Percentiles rank a stretch among this genome's conserved stretches.
Conservation (phyloP, 2,113 vertebrate genomes). For the Platichthys stellatus region DNA sequence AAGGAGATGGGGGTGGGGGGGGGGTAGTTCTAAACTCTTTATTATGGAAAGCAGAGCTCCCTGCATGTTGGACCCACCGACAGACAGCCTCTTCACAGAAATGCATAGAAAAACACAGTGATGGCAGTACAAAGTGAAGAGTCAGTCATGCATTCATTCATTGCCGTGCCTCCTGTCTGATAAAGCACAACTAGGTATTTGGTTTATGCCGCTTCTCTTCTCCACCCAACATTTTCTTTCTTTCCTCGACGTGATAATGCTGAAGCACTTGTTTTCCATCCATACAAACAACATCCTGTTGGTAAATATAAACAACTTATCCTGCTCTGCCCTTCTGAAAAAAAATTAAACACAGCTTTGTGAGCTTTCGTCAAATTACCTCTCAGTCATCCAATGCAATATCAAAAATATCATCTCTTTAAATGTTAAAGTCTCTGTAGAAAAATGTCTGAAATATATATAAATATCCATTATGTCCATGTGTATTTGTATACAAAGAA, state of each 20-base stretch:
- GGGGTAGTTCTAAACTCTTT: slow-evolving; percentile 8
- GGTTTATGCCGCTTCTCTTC: slow-evolving; percentile 60
- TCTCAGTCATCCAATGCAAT: slow-evolving; percentile 72
- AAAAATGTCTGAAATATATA: slow-evolving; percentile 82
- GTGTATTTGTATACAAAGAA: slow-evolving; percentile 78
- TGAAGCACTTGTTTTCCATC: slow-evolving; percentile 42
- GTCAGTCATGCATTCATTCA: slow-evolving; percentile 62
- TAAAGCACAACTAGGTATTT: slow-evolving; percentile 75
- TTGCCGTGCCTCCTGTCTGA: slow-evolving; percentile 54
- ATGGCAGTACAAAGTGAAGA: slow-evolving; percentile 71
- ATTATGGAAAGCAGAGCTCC: slow-evolving; percentile 44
- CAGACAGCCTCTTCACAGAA: slow-evolving; percentile 57
- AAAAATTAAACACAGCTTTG: slow-evolving; percentile 3
- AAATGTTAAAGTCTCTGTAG: slow-evolving; percentile 82
- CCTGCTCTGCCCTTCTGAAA: slow-evolving; percentile 60
- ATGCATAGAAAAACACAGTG: slow-evolving; percentile 78
- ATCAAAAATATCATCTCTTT: slow-evolving; percentile 85
- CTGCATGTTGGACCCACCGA: slow-evolving; percentile 37
- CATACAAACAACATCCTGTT: slow-evolving; percentile 43
- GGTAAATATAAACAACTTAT: slow-evolving; percentile 69
- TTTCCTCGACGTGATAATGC: slow-evolving; percentile 33
- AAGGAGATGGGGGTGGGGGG: slow-evolving; percentile 7
- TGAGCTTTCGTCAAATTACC: slow-evolving; percentile 65
- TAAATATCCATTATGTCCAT: slow-evolving; percentile 72
- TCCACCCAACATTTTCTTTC: slow-evolving; percentile 16